phyloP scores from a whole-genome alignment of 1,140 invertebrate genomes.

The Plectus sambesii region DNA sequence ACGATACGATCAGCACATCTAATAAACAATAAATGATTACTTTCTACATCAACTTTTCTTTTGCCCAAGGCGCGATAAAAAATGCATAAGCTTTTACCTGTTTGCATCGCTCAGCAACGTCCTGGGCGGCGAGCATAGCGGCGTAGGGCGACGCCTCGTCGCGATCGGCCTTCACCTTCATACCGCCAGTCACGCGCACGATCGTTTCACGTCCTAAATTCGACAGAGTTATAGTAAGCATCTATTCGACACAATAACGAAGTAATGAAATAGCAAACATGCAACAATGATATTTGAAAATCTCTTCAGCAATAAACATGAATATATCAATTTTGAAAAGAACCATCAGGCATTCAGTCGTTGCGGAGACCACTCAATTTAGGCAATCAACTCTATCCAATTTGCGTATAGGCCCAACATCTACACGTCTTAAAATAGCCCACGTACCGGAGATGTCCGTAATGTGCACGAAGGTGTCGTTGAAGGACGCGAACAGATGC shows the following conservation, averaged over 20 bases:
- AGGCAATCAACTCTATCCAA: not conserved
- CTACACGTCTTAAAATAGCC: slow-evolving; percentile 50
- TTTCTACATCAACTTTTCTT: no score
- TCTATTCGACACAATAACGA: slow-evolving; percentile 11
- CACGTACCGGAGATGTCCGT: slow-evolving; percentile 94
- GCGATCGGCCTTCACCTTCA: slow-evolving; percentile 99
- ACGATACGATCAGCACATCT: no score
- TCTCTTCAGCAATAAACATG: not conserved
- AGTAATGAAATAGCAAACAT: slow-evolving; percentile 6
- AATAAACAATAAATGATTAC: no score
- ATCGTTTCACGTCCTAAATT: slow-evolving; percentile 76
- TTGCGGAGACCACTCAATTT: not conserved
- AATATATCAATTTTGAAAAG: not conserved
- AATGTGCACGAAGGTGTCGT: slow-evolving; percentile 99
- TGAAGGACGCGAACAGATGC: slow-evolving; percentile 98
- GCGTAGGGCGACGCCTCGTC: slow-evolving; percentile 99
- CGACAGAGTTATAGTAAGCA: slow-evolving; percentile 13
- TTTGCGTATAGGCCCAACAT: not conserved
- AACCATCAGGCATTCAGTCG: not conserved
- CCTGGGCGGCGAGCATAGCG: slow-evolving; percentile 99
- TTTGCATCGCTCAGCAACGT: slow-evolving; percentile 98
- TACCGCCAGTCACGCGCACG: slow-evolving; percentile 92
- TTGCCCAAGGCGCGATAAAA: no score
- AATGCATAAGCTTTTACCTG: no score
- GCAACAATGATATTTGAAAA: not conserved